Base-by-base conservation (phyloP, 1,140 invertebrate genomes). In the Leptestheria dahalacensis region DNA sequence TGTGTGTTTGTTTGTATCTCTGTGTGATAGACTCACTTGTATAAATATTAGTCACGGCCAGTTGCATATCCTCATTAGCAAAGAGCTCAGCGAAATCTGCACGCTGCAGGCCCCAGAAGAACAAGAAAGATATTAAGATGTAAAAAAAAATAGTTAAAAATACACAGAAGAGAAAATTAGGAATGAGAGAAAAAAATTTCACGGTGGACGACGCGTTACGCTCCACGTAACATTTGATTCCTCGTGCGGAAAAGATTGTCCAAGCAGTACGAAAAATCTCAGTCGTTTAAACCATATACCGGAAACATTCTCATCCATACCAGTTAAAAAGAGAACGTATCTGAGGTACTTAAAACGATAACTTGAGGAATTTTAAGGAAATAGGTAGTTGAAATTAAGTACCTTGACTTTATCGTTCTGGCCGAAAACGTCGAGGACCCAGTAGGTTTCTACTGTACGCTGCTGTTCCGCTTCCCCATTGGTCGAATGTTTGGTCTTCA, bases 341-440 rank as follows among this genome's bases (percentile, higher is more conserved):
- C n/a, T n/a, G n/a, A n/a, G n/a, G n/a, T n/a, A n/a, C n/a, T n/a
- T n/a, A n/a, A n/a, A n/a, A n/a, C n/a, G 33, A 9, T 6, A 41
- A 9, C 15, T 41, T 41, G 33, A 41, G 6, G 15, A 41, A 41
- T 41, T 41, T 41, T 9, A 9, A 9, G 6, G 15, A 41, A 41
- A 41, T 41, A 9, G 15, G 6, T 41, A 41, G 6, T 41, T 15
- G 6, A 9, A 41, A 9, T 41, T 6, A 6, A 41, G 6, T 41
- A 55, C 53, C 53, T 55, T 55, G 53, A 55, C 53, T 55, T 55
- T 55, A 28, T 55, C 53, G 28, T 55, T 55, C 9, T 55, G 53
- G n/a, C 53, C 53, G 53, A 55, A 55, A 11, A 55, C 53, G 33
- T 55, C 53, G 18, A 55, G 20, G 20, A 55, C 53, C 53, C 53